phyloP scores from a whole-genome alignment of 2,888 invertebrate genomes.

The Dasypogon diadema region DNA sequence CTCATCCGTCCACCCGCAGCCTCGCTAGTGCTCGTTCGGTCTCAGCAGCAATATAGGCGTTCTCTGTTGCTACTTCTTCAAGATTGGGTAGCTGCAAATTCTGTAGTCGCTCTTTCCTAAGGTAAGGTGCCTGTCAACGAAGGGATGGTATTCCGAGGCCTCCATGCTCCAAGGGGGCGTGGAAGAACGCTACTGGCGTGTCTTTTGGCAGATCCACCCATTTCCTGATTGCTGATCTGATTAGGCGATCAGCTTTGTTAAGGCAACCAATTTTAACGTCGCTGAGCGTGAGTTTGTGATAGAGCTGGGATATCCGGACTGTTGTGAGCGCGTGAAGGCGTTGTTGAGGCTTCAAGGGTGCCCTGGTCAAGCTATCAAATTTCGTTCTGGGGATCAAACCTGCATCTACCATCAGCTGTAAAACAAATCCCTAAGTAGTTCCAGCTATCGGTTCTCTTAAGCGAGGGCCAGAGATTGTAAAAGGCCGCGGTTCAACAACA shows the following conservation, averaged over 20 bases:
- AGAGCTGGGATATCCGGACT: background rate
- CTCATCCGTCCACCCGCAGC: background rate
- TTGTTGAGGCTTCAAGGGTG: conserved; percentile 1
- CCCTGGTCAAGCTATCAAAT: background rate
- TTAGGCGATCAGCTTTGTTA: background rate
- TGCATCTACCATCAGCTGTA: background rate
- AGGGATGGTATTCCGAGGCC: background rate
- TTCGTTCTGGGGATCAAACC: background rate
- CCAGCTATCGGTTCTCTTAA: background rate
- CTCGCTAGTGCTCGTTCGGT: background rate
- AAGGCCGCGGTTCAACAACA: background rate
- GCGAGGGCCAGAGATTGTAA: background rate
- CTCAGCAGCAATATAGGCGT: background rate
- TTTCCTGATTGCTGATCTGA: background rate
- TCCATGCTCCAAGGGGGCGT: background rate
- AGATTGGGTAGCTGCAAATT: background rate
- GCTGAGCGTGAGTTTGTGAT: background rate
- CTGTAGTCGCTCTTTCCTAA: background rate
- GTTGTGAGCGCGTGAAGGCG: background rate
- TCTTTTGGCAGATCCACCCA: background rate
- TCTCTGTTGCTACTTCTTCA: background rate
- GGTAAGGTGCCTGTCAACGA: background rate
- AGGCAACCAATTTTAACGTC: background rate
- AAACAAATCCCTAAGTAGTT: background rate
- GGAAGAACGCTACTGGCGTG: background rate